phyloP scores from a whole-genome alignment of 2,113 vertebrate species.

The Spilogale gracilis region DNA sequence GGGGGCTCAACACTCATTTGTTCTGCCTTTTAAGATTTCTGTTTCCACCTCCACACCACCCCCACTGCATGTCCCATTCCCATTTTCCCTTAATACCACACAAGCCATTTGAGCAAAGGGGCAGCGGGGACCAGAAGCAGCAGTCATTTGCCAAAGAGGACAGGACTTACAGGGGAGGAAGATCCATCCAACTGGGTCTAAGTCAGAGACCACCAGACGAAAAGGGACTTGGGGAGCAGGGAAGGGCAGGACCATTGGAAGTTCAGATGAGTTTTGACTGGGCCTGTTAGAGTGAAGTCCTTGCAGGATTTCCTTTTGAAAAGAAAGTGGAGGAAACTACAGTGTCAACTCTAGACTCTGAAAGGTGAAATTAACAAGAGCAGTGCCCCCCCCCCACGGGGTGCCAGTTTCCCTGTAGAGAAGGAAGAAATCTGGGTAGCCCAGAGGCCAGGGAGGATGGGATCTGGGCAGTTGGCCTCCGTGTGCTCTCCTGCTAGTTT shows the following conservation, averaged over 20 bases:
- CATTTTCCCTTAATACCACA: not conserved
- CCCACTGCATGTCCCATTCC: not conserved
- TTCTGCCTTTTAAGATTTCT: constrained; percentile 59
- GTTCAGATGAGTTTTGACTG: not conserved
- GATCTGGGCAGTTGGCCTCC: not conserved
- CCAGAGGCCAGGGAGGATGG: not conserved
- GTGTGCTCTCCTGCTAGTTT: not conserved
- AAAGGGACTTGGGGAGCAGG: not conserved
- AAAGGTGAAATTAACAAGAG: not conserved
- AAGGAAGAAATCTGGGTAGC: not conserved
- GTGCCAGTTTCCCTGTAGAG: not conserved
- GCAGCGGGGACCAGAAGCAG: not conserved
- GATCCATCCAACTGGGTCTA: not conserved
- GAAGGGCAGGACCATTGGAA: not conserved
- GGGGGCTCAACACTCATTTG: not conserved
- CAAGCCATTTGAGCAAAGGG: constrained; percentile 11
- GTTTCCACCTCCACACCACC: not conserved
- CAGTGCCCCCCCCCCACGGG: not conserved
- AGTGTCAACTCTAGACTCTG: not conserved
- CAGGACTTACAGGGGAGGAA: not conserved
- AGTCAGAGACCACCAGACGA: not conserved
- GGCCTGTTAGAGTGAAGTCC: not conserved
- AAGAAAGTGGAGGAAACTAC: not conserved
- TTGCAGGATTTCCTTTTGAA: constrained; percentile 12
- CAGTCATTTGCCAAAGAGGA: not conserved